A percentile compares a stretch with the other conserved stretches of the same genome.
Conservation (phyloP, 2,113 vertebrate species). For the Cochlearius cochlearius region DNA sequence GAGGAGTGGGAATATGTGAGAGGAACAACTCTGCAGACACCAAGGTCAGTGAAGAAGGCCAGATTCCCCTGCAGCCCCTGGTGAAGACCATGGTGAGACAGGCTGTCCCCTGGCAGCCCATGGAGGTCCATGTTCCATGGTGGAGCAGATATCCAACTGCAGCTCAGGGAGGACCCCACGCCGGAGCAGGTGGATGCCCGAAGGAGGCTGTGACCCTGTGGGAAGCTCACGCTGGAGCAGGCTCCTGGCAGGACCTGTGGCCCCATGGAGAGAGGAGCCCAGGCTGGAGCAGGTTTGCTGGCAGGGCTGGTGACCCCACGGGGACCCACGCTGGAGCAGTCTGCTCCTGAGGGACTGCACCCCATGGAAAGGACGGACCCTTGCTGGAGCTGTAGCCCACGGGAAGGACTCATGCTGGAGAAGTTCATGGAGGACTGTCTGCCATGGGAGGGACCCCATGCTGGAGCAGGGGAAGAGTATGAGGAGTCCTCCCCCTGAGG, state of each 20-base stretch:
- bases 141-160: no score
- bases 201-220: background rate
- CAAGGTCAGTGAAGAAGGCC: background rate
- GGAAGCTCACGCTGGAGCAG: no score
- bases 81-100: no score
- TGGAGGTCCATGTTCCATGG: no score
- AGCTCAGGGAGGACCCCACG: fast-evolving
- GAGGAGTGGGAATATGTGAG: background rate
- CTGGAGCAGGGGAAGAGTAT: background rate
- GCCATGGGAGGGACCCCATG: fast-evolving
- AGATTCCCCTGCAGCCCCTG: background rate
- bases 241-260: background rate
- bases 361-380: background rate
- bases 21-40: background rate
- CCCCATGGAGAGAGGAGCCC: no score
- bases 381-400: background rate
- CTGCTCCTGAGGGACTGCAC: background rate
- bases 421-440: background rate
- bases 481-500: background rate
- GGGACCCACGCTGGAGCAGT: background rate
- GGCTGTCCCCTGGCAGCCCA: background rate
- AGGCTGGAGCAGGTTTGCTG: background rate
- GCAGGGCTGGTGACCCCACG: no score
- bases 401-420: background rate
- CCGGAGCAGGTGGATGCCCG: background rate